Evolutionary conservation across 2,113 vertebrate species (phyloP), one percentile per base, ranked within the genome.

Genomic region (Origma solitaria): DNA sequence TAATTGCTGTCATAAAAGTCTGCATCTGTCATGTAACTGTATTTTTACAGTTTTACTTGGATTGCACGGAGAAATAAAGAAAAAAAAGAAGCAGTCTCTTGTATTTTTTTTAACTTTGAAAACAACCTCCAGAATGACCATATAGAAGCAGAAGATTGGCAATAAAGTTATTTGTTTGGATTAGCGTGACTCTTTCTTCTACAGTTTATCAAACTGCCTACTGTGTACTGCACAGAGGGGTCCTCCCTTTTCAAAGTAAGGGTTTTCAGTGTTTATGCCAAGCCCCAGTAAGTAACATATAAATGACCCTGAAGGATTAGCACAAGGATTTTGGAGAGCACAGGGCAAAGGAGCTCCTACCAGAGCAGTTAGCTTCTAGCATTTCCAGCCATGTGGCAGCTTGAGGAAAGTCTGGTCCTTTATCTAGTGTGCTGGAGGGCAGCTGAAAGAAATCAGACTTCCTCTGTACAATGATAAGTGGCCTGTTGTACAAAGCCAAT

Each of bases 361-460:
- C 23, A 76, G 45, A 86, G 14, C 18, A 81, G 42, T 50, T 81
- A 92, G 54, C 54, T 90, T 86, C 24, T 14, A 45, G 35, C 23
- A 73, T 42, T 93, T 69, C 22, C 18, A 80, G 47, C n/a, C 12
- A 1, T 47, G 47, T 37, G 57, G 27, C 53, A 93, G 25, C 27
- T 53, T 88, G 68, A 10, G 18, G 40, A 57, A 92, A 45, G 42
- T 37, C 61, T 65, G 30, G 17, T 91, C 37, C 24, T 93, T 92
- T 65, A 53, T 83, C n/a, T 62, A 45, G 42, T 42, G 10, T 8
- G 3, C 45, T 38, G 66, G n/a, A 85, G 75, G n/a, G 62, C 57
- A 88, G 75, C 68, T 86, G 88, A 95, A 85, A 90, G 62, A 82
- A 94, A 66, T 90, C 58, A 88, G 82, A 77, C n/a, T 30, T 95